phyloP scores from a whole-genome alignment of 2,888 invertebrate species.

The Odontocerum albicorne region DNA sequence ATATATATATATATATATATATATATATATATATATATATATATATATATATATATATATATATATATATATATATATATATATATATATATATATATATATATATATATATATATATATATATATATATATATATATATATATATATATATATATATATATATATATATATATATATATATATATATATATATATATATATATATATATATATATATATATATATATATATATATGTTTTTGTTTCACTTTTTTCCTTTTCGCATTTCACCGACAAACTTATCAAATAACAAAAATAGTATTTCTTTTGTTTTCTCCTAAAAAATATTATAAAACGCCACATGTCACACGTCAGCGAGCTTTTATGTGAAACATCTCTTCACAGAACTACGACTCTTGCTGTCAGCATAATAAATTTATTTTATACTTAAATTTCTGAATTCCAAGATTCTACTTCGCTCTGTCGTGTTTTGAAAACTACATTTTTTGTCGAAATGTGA shows the following conservation, averaged over 20 bases:
- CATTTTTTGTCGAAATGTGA: too few species aligned
- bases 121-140: slow-evolving; percentile 7
- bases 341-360: too few species aligned
- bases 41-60: slow-evolving; percentile 7
- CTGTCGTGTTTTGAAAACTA: too few species aligned
- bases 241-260: background rate
- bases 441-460: background rate
- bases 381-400: too few species aligned
- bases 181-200: slow-evolving; percentile 7
- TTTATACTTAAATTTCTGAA: too few species aligned
- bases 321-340: too few species aligned
- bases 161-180: slow-evolving; percentile 7
- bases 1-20: slow-evolving; percentile 7
- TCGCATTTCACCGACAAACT: background rate
- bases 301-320: too few species aligned
- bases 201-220: slow-evolving; percentile 7
- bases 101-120: slow-evolving; percentile 7
- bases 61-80: slow-evolving; percentile 7
- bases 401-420: too few species aligned
- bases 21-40: slow-evolving; percentile 7
- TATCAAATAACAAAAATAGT: too few species aligned
- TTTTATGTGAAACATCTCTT: too few species aligned
- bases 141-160: slow-evolving; percentile 7
- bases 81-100: slow-evolving; percentile 7
- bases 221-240: slow-evolving; percentile 1